A percentile compares a stretch with the other conserved stretches of the same genome.
These are phyloP conservation scores for Chamaea fasciata DNA, from an alignment of 2,113 vertebrate genomes.

Conservation along the genomic window DNA sequence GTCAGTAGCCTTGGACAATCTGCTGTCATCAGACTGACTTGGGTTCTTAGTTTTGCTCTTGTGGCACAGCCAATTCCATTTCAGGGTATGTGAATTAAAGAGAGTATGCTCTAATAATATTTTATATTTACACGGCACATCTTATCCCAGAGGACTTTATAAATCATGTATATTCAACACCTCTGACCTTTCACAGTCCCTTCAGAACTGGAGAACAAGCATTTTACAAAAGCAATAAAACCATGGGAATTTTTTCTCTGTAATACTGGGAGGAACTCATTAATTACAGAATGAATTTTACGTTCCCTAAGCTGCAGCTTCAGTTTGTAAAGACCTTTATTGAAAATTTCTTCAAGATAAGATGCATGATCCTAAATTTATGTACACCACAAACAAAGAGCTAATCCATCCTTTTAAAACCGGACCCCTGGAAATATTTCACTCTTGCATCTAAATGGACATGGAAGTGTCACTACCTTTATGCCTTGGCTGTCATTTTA, in stretches of 20 bases:
- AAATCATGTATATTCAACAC: constrained; percentile 28
- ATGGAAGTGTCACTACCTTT: neutral
- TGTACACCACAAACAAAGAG: neutral
- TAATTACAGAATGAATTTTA: neutral
- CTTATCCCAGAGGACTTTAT: constrained; percentile 8
- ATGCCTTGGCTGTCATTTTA: neutral
- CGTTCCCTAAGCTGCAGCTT: neutral
- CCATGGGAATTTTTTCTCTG: neutral
- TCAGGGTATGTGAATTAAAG: neutral
- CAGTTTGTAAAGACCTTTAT: neutral
- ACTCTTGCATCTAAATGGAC: neutral
- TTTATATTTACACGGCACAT: constrained; percentile 2
- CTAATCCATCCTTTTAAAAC: neutral
- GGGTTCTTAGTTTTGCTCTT: neutral
- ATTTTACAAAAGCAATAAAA: neutral
- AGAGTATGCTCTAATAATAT: neutral
- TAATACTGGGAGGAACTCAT: neutral
- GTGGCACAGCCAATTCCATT: neutral
- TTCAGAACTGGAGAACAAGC: neutral
- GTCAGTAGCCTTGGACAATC: neutral
- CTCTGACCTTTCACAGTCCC: neutral
- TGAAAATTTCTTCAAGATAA: neutral
- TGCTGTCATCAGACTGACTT: neutral
- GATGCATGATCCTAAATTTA: neutral
- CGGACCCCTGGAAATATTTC: neutral